phyloP scores from a whole-genome alignment of 2,888 invertebrate genomes.

The Biston stratarius region DNA sequence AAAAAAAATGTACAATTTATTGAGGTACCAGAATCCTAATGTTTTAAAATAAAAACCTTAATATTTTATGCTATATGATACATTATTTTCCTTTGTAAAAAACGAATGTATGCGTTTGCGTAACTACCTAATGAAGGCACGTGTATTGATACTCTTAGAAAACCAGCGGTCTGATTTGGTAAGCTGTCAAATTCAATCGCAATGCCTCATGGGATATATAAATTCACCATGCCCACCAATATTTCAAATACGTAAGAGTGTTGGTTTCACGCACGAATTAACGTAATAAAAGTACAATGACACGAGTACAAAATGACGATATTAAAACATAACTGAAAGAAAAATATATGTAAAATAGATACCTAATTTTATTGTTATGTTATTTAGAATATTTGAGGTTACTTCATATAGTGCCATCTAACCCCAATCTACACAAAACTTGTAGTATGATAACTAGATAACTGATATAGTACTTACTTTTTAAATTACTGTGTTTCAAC shows the following conservation, averaged over 20 bases:
- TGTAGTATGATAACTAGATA: too few relatives aligned
- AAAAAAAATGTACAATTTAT: neutral
- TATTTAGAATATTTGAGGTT: too few relatives aligned
- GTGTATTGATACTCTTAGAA: constrained; percentile 2
- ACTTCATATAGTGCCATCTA: too few relatives aligned
- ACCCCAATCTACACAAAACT: too few relatives aligned
- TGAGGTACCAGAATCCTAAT: neutral
- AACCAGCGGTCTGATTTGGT: neutral
- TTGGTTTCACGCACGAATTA: too few relatives aligned
- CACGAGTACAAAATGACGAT: too few relatives aligned
- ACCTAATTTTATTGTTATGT: too few relatives aligned
- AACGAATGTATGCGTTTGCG: neutral
- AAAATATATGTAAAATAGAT: too few relatives aligned
- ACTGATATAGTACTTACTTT: too few relatives aligned
- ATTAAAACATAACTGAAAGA: too few relatives aligned
- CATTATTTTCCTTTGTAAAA: constrained; percentile 7
- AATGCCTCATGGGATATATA: neutral
- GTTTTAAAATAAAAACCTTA: neutral
- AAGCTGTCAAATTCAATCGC: neutral
- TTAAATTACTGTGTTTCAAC: too few relatives aligned
- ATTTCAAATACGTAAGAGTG: neutral
- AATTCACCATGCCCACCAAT: neutral
- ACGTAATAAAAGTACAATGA: too few relatives aligned
- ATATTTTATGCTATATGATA: neutral
- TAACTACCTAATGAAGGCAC: constrained; percentile 5